These are phyloP conservation scores for Drepana arcuata DNA, from an alignment of 1,140 invertebrate genomes.

Conservation along the genomic window DNA sequence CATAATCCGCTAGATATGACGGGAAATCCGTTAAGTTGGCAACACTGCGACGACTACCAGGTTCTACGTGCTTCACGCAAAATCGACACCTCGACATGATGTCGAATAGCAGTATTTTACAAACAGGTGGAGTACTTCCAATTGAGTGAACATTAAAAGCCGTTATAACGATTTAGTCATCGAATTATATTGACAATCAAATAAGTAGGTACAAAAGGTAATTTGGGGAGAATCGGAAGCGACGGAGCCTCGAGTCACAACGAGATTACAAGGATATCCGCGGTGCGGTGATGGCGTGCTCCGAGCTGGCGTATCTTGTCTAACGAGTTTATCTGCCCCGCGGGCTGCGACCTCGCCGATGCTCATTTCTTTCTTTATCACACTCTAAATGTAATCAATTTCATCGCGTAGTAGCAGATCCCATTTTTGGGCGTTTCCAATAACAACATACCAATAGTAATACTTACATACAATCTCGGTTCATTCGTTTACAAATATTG, in stretches of 20 bases:
- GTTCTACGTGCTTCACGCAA: conserved; percentile 35
- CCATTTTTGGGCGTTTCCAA: too few species aligned
- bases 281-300: conserved; percentile 26
- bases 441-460: too few species aligned
- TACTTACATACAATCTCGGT: too few species aligned
- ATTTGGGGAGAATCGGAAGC: conserved; percentile 53
- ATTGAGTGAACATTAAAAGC: conserved; percentile 43
- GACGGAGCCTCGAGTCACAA: conserved; percentile 56
- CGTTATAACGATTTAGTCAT: conserved; percentile 44
- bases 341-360: conserved; percentile 40
- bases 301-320: conserved; percentile 43
- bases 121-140: conserved; percentile 25
- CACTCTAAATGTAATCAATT: conserved; percentile 48
- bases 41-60: too few species aligned
- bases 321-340: conserved; percentile 70
- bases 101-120: too few species aligned
- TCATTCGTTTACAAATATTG: too few species aligned
- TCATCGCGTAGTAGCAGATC: too few species aligned
- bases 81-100: conserved; percentile 31
- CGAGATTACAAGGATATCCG: conserved; percentile 58
- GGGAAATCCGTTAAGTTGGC: too few species aligned
- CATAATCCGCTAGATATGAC: too few species aligned
- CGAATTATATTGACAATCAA: conserved; percentile 59
- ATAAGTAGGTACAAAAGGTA: conserved; percentile 48
- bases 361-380: conserved; percentile 48